These are phyloP conservation scores for Bujurquina vittata DNA, from an alignment of 2,113 vertebrate species.

Conservation along the genomic window DNA sequence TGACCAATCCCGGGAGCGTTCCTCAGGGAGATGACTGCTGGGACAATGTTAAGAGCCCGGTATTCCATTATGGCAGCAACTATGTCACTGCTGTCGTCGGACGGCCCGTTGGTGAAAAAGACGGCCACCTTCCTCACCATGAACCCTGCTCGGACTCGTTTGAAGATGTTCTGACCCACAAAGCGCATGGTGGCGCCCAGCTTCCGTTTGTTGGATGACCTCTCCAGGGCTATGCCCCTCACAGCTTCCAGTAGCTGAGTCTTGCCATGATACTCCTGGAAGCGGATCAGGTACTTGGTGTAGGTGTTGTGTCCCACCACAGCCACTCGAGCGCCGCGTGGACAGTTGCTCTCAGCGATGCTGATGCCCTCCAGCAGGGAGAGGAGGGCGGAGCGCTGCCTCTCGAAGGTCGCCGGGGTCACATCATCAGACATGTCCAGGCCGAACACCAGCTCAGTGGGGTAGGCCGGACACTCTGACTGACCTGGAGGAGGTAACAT, in stretches of 20 bases:
- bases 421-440: too few relatives aligned
- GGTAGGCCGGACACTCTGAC: too few relatives aligned
- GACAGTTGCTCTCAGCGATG: constrained; percentile 88
- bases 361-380: constrained; percentile 79
- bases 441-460: too few relatives aligned
- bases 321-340: constrained; percentile 82
- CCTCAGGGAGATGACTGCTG: constrained; percentile 81
- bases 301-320: constrained; percentile 80
- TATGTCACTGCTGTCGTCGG: constrained; percentile 67
- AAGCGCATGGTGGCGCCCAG: constrained; percentile 86
- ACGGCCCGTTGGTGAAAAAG: constrained; percentile 80
- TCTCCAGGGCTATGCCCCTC: constrained; percentile 73
- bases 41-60: constrained; percentile 75
- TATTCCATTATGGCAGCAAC: constrained; percentile 84
- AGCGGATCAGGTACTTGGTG: constrained; percentile 82
- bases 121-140: constrained; percentile 85
- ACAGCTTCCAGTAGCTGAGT: constrained; percentile 74
- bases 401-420: neutral
- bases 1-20: constrained; percentile 66
- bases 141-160: constrained; percentile 58
- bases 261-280: constrained; percentile 81
- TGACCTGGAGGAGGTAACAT: too few relatives aligned
- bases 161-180: constrained; percentile 78
- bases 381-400: constrained; percentile 80
- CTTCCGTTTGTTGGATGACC: constrained; percentile 69